Evolutionary conservation across 2,888 invertebrate species (phyloP), one percentile per base, ranked within the genome.

Genomic region (Steromphala cineraria): DNA sequence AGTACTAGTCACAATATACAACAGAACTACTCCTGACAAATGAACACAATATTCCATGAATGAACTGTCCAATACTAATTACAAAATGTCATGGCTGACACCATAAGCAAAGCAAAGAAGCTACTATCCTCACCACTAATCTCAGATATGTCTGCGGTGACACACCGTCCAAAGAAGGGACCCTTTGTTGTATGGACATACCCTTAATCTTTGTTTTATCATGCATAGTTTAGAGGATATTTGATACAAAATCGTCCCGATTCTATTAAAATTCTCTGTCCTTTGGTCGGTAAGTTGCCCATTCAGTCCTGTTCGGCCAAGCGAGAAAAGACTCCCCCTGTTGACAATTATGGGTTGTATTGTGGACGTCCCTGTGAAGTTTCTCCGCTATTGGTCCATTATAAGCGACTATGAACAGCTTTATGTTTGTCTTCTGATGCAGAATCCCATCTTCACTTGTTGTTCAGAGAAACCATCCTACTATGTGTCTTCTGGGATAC

Each of bases 201-300:
- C 36, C 36, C 71, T 71, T 36, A 71, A 71, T 71, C 71, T 71
- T 71, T 71, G 71, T 71, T 71, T 71, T 71, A 71, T 71, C 71
- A 71, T 71, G 71, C 71, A 36, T 71, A 71, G 71, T 40, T 71
- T 71, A 24, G 71, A n/a, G 40, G 71, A 36, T 36, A 71, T 71
- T n/a, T 71, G 71, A 71, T 71, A 71, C 71, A 71, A 71, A 71
- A 71, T 71, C 36, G 40, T 36, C 71, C 15, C 15, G 62, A 71
- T 71, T 36, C 71, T 71, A 71, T 71, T 71, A 71, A 71, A 71
- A 71, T 71, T 8, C 71, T 28, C 28, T 19, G 36, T 36, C 36
- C 71, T 15, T n/a, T 36, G 10, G 19, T 40, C 56, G 19, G 36
- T 19, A 31, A 31, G 31, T 71, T 31, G 19, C 71, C 36, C 40